Base-by-base conservation (phyloP, 1,140 invertebrate species). In the Dreissena polymorpha region DNA sequence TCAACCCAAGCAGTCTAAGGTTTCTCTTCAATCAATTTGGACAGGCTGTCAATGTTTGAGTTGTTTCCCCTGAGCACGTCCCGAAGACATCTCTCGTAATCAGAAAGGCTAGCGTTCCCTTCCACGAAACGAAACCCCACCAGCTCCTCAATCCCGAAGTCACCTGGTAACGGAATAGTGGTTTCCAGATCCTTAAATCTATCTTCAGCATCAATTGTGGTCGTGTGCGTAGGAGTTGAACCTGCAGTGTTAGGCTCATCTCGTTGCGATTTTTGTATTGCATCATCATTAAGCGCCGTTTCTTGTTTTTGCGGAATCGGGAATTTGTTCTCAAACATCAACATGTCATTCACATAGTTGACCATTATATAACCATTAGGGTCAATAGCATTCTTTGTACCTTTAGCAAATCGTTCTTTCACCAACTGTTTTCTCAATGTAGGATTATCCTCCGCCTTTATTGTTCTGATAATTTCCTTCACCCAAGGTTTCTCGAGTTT, bases 401-500 rank as follows among this genome's bases (percentile, higher is more conserved):
- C 78, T 23, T 70, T 70, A 16, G 60, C 53, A 72, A 80, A 80
- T 65, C 78, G 55, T 21, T 50, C 68, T 49, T 68, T 57, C 21
- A 29, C 67, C 16, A 80, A 29, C 49, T 60, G 27, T 25, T 39
- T 50, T 70, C 68, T 49, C 23, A 18, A 1, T 25, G 39, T 60
- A 5, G 21, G n/a, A 49, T 80, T 57, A n/a, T 80, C 25, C 50
- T 16, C n/a, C 25, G 25, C 14, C 51, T 80, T 50, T 6, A 72
- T 27, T 29, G 70, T 71, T 64, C 51, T 80, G 25, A 72, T 65
- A 10, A 80, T 72, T 65, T 80, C 78, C 50, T 72, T 39, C 12
- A 80, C 67, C 78, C 78, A 80, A 0, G 78, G 78, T 64, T 80
- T 80, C 57, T 80, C 69, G 8, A 80, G 49, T 60, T 16, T 65